Percentiles rank a stretch among this genome's conserved stretches.
Conservation (phyloP, 2,113 vertebrate species). For the Megaceryle torquata region DNA sequence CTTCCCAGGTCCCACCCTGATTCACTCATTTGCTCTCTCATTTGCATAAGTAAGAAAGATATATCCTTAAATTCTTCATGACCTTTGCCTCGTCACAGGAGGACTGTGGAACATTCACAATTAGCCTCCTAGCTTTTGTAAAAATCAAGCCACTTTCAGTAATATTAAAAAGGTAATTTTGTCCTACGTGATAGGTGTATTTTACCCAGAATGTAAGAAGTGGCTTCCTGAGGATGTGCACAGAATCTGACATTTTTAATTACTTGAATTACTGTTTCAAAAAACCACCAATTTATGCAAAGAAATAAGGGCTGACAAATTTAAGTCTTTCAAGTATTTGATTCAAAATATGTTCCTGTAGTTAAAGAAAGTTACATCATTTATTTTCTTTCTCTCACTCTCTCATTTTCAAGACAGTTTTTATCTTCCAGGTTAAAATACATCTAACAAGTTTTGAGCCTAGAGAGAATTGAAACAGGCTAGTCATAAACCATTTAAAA, state of each 20-base stretch:
- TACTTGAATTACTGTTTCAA: background rate
- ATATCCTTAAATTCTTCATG: background rate
- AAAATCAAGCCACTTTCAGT: background rate
- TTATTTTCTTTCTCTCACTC: background rate
- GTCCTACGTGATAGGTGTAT: background rate
- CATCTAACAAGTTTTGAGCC: constrained; percentile 17
- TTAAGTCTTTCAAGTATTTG: background rate
- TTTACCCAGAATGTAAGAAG: background rate
- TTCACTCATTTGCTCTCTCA: background rate
- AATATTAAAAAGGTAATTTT: background rate
- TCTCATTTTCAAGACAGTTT: background rate
- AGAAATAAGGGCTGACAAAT: background rate
- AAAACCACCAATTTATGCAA: background rate
- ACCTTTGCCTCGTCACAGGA: background rate
- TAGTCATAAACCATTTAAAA: constrained; percentile 42
- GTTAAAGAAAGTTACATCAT: background rate
- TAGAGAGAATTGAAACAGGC: constrained; percentile 27
- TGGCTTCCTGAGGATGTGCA: background rate
- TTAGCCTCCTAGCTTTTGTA: background rate
- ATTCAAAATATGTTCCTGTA: background rate
- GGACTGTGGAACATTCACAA: background rate
- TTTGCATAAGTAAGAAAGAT: background rate
- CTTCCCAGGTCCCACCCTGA: background rate
- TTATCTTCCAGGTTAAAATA: background rate
- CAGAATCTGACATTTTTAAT: background rate